Evolutionary conservation across 2,113 vertebrate genomes (phyloP).

Genomic region (Ciconia boyciana): DNA sequence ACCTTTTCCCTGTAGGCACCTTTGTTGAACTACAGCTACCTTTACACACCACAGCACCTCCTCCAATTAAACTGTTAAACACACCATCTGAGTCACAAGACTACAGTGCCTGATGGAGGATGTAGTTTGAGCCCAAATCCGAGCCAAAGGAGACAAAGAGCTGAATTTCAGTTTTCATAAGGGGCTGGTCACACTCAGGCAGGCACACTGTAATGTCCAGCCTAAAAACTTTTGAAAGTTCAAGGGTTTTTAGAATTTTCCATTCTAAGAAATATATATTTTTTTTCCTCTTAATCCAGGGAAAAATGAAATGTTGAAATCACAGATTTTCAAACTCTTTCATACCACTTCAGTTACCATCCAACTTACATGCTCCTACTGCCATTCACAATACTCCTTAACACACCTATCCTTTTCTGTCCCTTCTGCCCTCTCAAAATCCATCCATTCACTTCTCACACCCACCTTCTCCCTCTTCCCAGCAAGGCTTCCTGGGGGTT

Average conservation of each 20-base stretch:
- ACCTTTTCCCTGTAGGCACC: background rate
- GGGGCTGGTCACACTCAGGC: fast-evolving
- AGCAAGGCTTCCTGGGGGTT: background rate
- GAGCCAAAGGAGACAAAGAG: background rate
- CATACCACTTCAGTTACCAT: background rate
- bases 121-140: background rate
- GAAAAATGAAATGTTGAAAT: background rate
- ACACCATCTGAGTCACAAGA: background rate
- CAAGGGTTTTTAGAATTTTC: background rate
- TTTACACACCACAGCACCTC: background rate
- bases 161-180: background rate
- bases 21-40: background rate
- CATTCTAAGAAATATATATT: background rate
- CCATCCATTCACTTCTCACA: background rate
- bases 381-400: background rate
- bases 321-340: background rate
- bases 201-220: background rate
- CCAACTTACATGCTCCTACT: background rate
- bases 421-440: background rate
- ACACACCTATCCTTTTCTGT: background rate
- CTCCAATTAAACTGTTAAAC: background rate
- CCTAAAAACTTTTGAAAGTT: background rate
- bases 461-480: background rate
- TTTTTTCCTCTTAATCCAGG: background rate
- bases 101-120: background rate